phyloP scores from a whole-genome alignment of 2,797 vertebrate genomes.

The Schizothorax lantsangensis region DNA sequence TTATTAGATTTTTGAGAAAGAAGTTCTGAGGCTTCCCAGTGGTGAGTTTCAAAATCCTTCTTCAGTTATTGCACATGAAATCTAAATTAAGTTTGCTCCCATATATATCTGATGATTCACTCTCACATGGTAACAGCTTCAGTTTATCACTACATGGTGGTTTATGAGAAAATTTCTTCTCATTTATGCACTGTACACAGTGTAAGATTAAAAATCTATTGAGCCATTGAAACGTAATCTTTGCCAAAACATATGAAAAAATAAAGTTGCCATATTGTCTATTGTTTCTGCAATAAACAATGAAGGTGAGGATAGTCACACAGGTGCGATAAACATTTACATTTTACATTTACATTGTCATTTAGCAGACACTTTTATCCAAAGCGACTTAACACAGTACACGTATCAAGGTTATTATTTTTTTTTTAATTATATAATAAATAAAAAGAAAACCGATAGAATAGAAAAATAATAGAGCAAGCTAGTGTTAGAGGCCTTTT shows the following conservation, averaged over 20 bases:
- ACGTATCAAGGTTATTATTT: too few relatives aligned
- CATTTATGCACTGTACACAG: neutral
- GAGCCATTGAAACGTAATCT: neutral
- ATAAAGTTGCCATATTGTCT: neutral
- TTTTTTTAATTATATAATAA: too few relatives aligned
- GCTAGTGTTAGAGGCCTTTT: too few relatives aligned
- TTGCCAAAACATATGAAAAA: neutral
- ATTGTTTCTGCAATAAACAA: neutral
- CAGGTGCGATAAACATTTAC: neutral
- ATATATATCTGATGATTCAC: conserved; percentile 1
- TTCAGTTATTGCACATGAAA: neutral
- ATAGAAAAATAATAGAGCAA: too few relatives aligned
- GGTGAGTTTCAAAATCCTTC: neutral
- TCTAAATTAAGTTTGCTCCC: conserved; percentile 2
- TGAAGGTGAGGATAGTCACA: neutral
- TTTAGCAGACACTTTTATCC: too few relatives aligned
- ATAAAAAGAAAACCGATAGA: too few relatives aligned
- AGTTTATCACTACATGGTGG: neutral
- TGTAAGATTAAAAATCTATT: neutral
- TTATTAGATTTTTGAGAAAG: neutral
- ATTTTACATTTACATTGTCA: too few relatives aligned
- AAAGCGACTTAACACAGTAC: too few relatives aligned
- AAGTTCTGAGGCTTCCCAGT: neutral
- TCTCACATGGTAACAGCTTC: conserved; percentile 5
- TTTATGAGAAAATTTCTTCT: neutral